Percentiles rank a stretch among this genome's conserved stretches.
These are phyloP conservation scores for Selenia dentaria DNA, from an alignment of 2,888 invertebrate genomes.

Conservation along the genomic window DNA sequence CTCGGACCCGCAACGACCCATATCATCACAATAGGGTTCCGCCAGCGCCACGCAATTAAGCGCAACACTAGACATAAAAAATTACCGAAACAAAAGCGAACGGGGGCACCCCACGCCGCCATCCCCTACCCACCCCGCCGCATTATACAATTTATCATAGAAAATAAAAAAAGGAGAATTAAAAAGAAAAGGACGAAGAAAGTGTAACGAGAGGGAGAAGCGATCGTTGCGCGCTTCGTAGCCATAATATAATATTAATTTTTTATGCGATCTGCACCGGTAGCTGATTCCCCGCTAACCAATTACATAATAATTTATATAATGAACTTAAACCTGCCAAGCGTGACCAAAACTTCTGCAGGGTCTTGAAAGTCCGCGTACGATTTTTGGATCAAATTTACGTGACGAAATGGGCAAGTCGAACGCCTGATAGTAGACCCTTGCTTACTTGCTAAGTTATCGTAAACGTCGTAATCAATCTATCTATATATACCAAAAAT, in stretches of 20 bases:
- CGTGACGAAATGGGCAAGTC: too few relatives aligned
- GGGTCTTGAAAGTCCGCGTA: too few relatives aligned
- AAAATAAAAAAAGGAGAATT: constrained; percentile 83
- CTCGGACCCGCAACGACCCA: constrained; percentile 65
- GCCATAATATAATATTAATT: constrained; percentile 67
- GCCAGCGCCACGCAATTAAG: constrained; percentile 79
- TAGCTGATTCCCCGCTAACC: constrained; percentile 41
- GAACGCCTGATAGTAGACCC: too few relatives aligned
- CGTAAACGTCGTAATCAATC: too few relatives aligned
- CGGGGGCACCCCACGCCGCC: constrained; percentile 41
- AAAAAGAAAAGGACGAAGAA: constrained; percentile 81
- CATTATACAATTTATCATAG: constrained; percentile 83
- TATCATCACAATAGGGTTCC: constrained; percentile 76
- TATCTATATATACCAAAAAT: too few relatives aligned
- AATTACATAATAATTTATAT: too few relatives aligned
- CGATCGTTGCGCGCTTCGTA: constrained; percentile 58
- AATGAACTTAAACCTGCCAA: too few relatives aligned
- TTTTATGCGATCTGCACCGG: constrained; percentile 48
- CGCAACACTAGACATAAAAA: constrained; percentile 81
- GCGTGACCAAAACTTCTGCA: too few relatives aligned
- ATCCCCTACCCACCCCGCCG: constrained; percentile 50
- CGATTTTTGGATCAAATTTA: too few relatives aligned
- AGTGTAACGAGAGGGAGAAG: constrained; percentile 68
- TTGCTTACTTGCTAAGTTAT: too few relatives aligned
- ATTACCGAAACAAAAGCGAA: constrained; percentile 82